A percentile compares a stretch with the other conserved stretches of the same genome.
Conservation (phyloP, 2,113 vertebrate genomes). For the Vicugna pacos region DNA sequence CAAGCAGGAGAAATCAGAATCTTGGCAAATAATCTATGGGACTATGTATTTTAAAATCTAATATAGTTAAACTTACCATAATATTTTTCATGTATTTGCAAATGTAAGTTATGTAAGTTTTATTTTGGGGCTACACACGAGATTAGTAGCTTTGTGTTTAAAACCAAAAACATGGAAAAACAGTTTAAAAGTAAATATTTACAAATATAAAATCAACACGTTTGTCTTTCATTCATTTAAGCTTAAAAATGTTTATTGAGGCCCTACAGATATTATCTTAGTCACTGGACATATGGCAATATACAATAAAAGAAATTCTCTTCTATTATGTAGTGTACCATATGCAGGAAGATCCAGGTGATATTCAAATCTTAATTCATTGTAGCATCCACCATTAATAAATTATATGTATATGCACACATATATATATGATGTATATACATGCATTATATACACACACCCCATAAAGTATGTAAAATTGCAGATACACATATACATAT, state of each 20-base stretch:
- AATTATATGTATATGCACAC: background rate
- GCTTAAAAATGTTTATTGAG: background rate
- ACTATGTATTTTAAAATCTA: background rate
- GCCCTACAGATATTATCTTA: background rate
- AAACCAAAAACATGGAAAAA: background rate
- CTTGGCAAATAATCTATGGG: background rate
- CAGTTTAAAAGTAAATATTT: background rate
- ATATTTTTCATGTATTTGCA: background rate
- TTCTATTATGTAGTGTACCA: background rate
- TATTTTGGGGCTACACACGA: background rate
- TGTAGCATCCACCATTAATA: background rate
- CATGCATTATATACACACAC: background rate
- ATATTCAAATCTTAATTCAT: background rate
- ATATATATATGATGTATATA: background rate
- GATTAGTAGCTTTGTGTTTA: background rate
- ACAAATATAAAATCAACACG: background rate
- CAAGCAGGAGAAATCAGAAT: background rate
- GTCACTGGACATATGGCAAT: background rate
- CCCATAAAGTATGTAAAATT: background rate
- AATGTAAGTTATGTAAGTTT: background rate
- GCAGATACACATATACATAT: background rate
- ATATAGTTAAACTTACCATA: background rate
- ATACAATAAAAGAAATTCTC: background rate
- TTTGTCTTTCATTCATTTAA: background rate
- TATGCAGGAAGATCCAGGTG: background rate